Percentiles rank a stretch among this genome's conserved stretches.
Conservation (phyloP, 2,888 invertebrate species). For the Acutogordius australiensis region DNA sequence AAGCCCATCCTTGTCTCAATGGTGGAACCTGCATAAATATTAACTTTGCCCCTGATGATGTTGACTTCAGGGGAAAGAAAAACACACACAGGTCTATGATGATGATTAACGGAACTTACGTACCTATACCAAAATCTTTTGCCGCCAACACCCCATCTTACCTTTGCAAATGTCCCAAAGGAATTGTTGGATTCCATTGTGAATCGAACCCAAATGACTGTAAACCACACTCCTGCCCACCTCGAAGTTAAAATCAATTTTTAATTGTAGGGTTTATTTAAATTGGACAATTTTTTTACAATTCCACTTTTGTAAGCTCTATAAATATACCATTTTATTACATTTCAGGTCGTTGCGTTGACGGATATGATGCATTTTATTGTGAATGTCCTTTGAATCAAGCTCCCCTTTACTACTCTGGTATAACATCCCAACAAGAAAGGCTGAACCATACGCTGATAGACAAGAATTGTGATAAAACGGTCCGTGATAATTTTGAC, state of each 20-base stretch:
- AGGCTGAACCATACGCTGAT: neutral
- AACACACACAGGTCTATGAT: neutral
- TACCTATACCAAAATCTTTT: neutral
- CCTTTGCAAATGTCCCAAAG: neutral
- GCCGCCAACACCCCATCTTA: neutral
- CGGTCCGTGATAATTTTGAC: slow-evolving; percentile 17
- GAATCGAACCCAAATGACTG: slow-evolving; percentile 67
- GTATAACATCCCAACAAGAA: neutral
- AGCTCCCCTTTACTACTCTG: neutral
- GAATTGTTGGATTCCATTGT: slow-evolving; percentile 39
- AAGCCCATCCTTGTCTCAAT: slow-evolving; percentile 59
- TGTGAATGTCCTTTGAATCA: slow-evolving; percentile 71
- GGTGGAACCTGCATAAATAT: slow-evolving; percentile 58
- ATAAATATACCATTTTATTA: too few species aligned
- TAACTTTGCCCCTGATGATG: neutral
- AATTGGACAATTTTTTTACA: neutral
- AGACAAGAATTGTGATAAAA: neutral
- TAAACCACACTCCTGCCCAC: slow-evolving; percentile 67
- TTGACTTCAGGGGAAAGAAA: slow-evolving; percentile 27
- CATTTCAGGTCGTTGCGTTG: slow-evolving; percentile 58
- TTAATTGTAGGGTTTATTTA: too few species aligned
- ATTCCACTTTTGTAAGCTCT: too few species aligned
- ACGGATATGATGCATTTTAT: slow-evolving; percentile 57
- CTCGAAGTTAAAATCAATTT: slow-evolving; percentile 30
- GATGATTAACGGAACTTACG: neutral